phyloP scores from a whole-genome alignment of 2,113 vertebrate genomes.

The Mesocricetus auratus region DNA sequence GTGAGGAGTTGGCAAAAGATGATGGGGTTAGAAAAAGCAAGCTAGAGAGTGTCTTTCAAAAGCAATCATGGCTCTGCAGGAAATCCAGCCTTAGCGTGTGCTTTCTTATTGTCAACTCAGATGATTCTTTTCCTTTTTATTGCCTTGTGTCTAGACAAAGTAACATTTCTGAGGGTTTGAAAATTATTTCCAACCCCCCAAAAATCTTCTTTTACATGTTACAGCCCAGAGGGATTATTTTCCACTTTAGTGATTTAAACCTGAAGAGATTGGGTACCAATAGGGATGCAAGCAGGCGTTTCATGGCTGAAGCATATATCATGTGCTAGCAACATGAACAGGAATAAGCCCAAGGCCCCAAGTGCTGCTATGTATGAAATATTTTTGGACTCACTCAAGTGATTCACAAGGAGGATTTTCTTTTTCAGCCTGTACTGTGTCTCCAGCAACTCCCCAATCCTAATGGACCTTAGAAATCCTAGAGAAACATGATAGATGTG shows the following conservation, averaged over 20 bases:
- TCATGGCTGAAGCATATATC: slow-evolving; percentile 45
- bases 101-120: slow-evolving; percentile 65
- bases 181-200: slow-evolving; percentile 69
- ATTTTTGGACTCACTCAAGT: slow-evolving; percentile 55
- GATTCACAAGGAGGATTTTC: slow-evolving; percentile 61
- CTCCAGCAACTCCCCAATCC: slow-evolving; percentile 48
- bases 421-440: background rate
- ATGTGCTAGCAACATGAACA: slow-evolving; percentile 45
- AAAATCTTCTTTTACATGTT: slow-evolving; percentile 64
- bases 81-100: background rate
- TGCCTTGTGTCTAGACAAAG: slow-evolving; percentile 78
- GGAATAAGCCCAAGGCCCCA: slow-evolving; percentile 40
- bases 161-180: slow-evolving; percentile 64
- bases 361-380: background rate
- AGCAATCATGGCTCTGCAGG: background rate
- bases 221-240: slow-evolving; percentile 67
- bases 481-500: slow-evolving; percentile 69
- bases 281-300: slow-evolving; percentile 27
- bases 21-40: background rate
- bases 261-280: slow-evolving; percentile 22
- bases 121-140: slow-evolving; percentile 73
- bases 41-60: background rate
- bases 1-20: slow-evolving; percentile 25
- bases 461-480: slow-evolving; percentile 66
- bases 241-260: slow-evolving; percentile 65